Percentiles rank a stretch among this genome's conserved stretches.
These are phyloP conservation scores for Suncus etruscus DNA, from an alignment of 2,113 vertebrate species.

Conservation along the genomic window DNA sequence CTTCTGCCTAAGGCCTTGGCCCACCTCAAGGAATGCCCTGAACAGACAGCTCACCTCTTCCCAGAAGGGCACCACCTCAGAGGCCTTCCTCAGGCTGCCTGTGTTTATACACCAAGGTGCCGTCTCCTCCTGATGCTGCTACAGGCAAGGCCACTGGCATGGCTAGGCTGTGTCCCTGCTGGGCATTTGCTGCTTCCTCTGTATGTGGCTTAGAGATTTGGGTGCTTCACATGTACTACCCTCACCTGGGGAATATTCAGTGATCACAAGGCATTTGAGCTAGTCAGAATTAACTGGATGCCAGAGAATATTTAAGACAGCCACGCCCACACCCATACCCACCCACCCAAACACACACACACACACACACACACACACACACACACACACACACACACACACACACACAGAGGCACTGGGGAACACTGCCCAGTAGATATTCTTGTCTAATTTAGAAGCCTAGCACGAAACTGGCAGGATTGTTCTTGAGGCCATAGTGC, in stretches of 20 bases:
- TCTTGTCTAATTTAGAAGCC: not conserved
- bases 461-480: not conserved
- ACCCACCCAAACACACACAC: too few species aligned
- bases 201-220: too few species aligned
- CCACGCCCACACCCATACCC: too few species aligned
- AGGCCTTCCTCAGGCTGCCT: not conserved
- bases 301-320: not conserved
- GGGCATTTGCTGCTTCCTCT: not conserved
- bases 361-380: too few species aligned
- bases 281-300: not conserved
- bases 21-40: not conserved
- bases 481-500: not conserved
- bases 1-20: fast-evolving
- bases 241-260: too few species aligned
- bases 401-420: too few species aligned
- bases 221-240: too few species aligned
- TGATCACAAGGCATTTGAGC: too few species aligned
- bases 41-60: slow-evolving; percentile 21
- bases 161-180: not conserved
- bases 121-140: not conserved
- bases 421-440: too few species aligned
- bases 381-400: too few species aligned
- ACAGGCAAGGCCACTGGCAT: not conserved
- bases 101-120: fast-evolving
- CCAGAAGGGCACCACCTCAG: not conserved